Base-by-base conservation (phyloP, 2,113 vertebrate species). In the Pedionomus torquatus region DNA sequence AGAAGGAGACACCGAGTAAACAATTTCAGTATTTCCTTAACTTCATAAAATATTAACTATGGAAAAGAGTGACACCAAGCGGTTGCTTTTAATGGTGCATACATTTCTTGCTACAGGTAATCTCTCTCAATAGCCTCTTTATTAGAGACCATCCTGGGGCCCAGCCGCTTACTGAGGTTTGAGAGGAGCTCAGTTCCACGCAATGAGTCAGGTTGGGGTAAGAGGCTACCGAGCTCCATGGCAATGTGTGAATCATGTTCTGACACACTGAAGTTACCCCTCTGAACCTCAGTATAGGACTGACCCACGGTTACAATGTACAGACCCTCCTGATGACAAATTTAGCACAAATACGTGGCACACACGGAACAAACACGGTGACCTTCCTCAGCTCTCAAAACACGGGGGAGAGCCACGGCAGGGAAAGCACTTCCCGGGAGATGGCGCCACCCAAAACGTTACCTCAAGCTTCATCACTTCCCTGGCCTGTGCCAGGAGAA, bases 21-120 rank as follows among this genome's bases (percentile, higher is more conserved):
- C 25, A 26, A 1, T 5, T 12, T 2, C 15, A 5, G 1, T 13
- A 30, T 11, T 58, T 7, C 26, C 23, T 3, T 3, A 17, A 11
- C 26, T 6, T 1, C 25, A 2, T 14, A 2, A 15, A 5, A 46
- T n/a, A 15, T 58, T 17, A 18, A 15, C 83, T 49, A 82, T 76
- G 94, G 97, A 33, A 76, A 77, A 96, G 30, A 92, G 96, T 93
- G 97, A 96, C 97, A 97, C 96, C 97, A 21, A 60, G 97, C 80
- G 97, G 94, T 39, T 43, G 33, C 10, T 8, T 33, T 30, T 9
- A 37, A 2, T 28, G 82, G 33, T 65, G 80, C 88, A 33, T 6
- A 28, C 31, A 30, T 6, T 8, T 37, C 82, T 55, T 20, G 48
- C 39, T 24, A 16, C 65, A n/a, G 24, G 81, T 23, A 10, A 20